Evolutionary conservation across 1,140 invertebrate species (phyloP), one percentile per base, ranked within the genome.

Genomic region (Andrena cerasifolii): DNA sequence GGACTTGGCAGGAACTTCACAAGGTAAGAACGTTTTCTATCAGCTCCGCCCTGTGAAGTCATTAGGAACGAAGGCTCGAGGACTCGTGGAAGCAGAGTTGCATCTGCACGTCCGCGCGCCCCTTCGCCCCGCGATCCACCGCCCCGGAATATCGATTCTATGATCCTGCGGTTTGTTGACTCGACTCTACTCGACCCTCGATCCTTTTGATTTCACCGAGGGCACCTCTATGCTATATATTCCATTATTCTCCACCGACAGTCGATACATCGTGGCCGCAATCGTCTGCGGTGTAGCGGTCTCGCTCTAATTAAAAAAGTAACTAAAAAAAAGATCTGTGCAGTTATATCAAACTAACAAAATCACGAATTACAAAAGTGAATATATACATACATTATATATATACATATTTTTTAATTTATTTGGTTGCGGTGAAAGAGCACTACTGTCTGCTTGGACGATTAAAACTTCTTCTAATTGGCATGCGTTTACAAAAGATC

Each of bases 1-100:
- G 84, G 96, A 96, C 90, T 93, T 96, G 88, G 96, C 96, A 84
- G 96, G 96, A 88, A 96, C 96, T 90, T 96, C 96, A 88, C 96
- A 96, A 96, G 96, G 96, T 97, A 96, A 96, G 96, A 95, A 89
- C 83, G 88, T 68, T 83, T 24, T 28, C 71, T 65, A 65, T 78
- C 43, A 66, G 77, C 78, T 86, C 77, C 79, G 87, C 83, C 87
- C 86, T 72, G 71, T 76, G 78, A 89, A 89, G 89, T 90, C 90
- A 89, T 80, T 84, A 83, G 86, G 86, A 88, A 85, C 72, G 43
- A 43, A 24, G 36, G 73, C 26, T 84, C 78, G 68, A 70, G 10
- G 45, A 31, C 33, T 70, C 54, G 71, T 77, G 33, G 10, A 14
- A 78, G 3, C 36, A 72, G 56, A 45, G 5, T 59, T 8, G 31